Conservation (phyloP, 2,113 vertebrate genomes). For the Rattus rattus region DNA sequence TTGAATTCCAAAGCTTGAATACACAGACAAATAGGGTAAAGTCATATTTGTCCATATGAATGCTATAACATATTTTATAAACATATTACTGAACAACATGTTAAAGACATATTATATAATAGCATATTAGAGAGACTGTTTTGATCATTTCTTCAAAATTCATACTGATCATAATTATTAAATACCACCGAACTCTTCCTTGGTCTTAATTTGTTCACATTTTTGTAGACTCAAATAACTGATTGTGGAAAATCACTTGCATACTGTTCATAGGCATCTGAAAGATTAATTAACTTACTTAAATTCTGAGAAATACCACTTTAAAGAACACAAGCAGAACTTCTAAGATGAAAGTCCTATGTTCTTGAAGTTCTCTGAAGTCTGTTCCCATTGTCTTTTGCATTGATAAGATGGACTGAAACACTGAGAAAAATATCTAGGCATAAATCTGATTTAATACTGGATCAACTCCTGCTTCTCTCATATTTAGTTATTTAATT, state of each 20-base stretch:
- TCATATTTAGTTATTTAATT: background rate
- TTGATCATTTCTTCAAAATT: background rate
- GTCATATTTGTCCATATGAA: background rate
- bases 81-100: background rate
- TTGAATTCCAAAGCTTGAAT: background rate
- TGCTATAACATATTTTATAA: background rate
- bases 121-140: background rate
- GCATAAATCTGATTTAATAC: background rate
- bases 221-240: background rate
- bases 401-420: background rate
- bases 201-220: background rate
- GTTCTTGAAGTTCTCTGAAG: background rate
- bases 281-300: background rate
- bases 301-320: background rate
- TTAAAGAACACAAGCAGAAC: background rate
- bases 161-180: background rate
- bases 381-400: background rate
- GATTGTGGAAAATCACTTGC: background rate
- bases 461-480: background rate
- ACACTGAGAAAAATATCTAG: background rate
- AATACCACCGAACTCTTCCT: background rate
- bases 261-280: background rate
- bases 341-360: background rate
- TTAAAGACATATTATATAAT: no score
- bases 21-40: background rate